phyloP scores from a whole-genome alignment of 2,888 invertebrate genomes.

The Nomada fucata region DNA sequence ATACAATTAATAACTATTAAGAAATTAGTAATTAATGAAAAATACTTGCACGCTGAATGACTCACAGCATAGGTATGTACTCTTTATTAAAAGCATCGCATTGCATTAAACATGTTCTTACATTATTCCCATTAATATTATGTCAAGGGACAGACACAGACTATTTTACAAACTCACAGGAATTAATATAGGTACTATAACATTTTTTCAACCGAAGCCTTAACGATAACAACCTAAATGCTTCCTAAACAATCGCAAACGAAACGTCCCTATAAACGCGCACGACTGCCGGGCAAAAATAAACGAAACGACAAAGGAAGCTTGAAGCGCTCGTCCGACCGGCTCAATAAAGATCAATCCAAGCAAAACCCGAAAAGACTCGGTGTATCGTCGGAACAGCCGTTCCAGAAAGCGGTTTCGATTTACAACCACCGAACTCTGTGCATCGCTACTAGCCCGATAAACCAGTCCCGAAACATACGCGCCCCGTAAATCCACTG shows the following conservation, averaged over 20 bases:
- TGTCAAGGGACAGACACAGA: too few relatives aligned
- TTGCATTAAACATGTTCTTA: too few relatives aligned
- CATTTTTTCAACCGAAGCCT: too few relatives aligned
- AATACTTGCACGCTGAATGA: too few relatives aligned
- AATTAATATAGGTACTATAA: too few relatives aligned
- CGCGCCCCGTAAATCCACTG: conserved; percentile 39
- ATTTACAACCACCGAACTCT: conserved; percentile 42
- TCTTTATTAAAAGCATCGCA: too few relatives aligned
- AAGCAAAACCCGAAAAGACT: conserved; percentile 23
- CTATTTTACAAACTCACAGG: too few relatives aligned
- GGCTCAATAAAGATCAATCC: conserved; percentile 36
- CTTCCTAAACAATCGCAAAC: too few relatives aligned
- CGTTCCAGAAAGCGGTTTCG: conserved; percentile 28
- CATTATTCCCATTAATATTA: too few relatives aligned
- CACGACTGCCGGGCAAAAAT: neutral
- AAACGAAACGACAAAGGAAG: conserved; percentile 5
- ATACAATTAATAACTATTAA: too few relatives aligned
- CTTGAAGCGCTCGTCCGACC: neutral
- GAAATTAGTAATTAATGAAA: too few relatives aligned
- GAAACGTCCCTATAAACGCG: neutral
- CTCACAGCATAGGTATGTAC: too few relatives aligned
- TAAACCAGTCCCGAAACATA: conserved; percentile 42
- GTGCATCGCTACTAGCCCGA: conserved; percentile 35
- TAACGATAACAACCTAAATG: neutral
- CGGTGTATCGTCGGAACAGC: conserved; percentile 25